Conservation (phyloP, 1,140 invertebrate genomes). For the Drosophila saltans region DNA sequence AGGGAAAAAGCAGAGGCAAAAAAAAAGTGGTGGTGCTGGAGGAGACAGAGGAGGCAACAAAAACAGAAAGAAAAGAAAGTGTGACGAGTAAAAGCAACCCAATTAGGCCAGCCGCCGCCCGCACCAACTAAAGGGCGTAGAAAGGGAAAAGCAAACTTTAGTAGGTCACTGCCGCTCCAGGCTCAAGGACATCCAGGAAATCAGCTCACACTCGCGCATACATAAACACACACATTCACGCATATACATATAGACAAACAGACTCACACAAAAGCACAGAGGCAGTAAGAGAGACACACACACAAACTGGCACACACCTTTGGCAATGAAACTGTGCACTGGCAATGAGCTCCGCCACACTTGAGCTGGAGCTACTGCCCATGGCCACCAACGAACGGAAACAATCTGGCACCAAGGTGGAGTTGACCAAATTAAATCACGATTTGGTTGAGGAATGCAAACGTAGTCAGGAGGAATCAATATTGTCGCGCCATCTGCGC, state of each 20-base stretch:
- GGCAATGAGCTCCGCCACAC: conserved; percentile 65
- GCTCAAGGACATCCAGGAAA: conserved; percentile 54
- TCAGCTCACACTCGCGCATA: conserved; percentile 18
- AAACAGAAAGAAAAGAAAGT: conserved; percentile 67
- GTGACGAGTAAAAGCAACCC: conserved; percentile 51
- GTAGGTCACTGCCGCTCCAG: conserved; percentile 55
- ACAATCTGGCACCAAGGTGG: conserved; percentile 65
- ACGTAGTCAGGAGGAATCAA: conserved; percentile 67
- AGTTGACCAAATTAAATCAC: conserved; percentile 70
- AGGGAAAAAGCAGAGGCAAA: not conserved
- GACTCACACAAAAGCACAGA: not conserved
- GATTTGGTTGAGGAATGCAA: conserved; percentile 78
- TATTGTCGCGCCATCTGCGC: conserved; percentile 66
- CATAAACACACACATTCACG: conserved; percentile 3
- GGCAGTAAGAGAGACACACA: not conserved
- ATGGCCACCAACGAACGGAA: conserved; percentile 71
- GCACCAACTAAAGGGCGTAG: not conserved
- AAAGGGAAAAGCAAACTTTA: conserved; percentile 11
- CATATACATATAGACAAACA: conserved; percentile 8
- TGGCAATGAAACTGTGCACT: conserved; percentile 70
- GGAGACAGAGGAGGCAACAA: conserved; percentile 16
- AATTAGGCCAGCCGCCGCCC: conserved; percentile 47
- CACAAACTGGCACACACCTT: conserved; percentile 18
- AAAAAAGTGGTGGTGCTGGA: not conserved
- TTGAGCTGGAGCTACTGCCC: conserved; percentile 33